Conservation (phyloP, 2,113 vertebrate genomes). For the Propithecus coquereli region DNA sequence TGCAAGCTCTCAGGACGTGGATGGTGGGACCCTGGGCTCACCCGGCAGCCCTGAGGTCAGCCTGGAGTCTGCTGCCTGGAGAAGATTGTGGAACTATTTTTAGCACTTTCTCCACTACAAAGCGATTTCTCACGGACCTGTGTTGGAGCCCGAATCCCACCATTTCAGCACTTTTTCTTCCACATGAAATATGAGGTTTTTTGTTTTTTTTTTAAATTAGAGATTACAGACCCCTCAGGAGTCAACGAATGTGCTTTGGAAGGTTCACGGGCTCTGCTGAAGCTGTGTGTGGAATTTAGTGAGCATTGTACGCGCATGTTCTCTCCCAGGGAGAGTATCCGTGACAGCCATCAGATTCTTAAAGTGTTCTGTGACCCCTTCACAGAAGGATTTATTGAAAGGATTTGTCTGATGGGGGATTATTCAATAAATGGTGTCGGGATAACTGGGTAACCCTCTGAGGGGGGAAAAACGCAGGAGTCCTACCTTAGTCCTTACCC, state of each 20-base stretch:
- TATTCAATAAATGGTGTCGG: slow-evolving; percentile 22
- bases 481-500: background rate
- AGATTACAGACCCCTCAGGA: too few species aligned
- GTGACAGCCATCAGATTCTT: background rate
- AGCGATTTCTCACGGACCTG: background rate
- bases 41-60: too few species aligned
- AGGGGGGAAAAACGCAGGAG: background rate
- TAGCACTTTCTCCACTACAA: too few species aligned
- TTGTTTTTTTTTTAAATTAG: background rate
- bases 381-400: background rate
- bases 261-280: rapidly evolving
- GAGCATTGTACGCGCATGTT: background rate
- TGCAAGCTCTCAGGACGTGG: background rate
- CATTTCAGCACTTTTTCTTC: background rate
- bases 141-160: background rate
- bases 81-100: background rate
- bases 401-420: slow-evolving; percentile 44
- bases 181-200: background rate
- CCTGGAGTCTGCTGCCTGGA: background rate
- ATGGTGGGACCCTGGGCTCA: rapidly evolving
- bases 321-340: background rate
- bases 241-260: background rate
- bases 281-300: background rate
- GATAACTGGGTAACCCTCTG: slow-evolving; percentile 19
- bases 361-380: background rate